Evolutionary conservation across 2,113 vertebrate genomes (phyloP).

Genomic region (Brienomyrus brachyistius): DNA sequence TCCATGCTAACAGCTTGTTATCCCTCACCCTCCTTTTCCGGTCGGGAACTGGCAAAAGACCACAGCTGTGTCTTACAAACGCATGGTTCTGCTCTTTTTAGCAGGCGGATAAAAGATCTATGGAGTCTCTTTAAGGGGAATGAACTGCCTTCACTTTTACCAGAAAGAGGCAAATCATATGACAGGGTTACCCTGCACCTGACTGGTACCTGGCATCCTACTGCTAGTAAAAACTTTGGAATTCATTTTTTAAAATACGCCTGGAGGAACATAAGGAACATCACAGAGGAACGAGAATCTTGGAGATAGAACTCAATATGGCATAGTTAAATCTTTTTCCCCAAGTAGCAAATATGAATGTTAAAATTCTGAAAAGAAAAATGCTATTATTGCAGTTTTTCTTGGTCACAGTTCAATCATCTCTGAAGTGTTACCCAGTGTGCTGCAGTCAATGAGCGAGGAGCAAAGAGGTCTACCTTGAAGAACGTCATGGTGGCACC

Average conservation of each 20-base stretch:
- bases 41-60: neutral
- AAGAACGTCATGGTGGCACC: slow-evolving; percentile 98
- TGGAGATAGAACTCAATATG: slow-evolving; percentile 43
- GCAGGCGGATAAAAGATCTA: neutral
- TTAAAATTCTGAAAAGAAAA: slow-evolving; percentile 21
- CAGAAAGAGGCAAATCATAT: slow-evolving; percentile 32
- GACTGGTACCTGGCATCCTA: slow-evolving; percentile 36
- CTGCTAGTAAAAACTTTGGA: slow-evolving; percentile 48
- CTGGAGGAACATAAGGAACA: slow-evolving; percentile 50
- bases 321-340: slow-evolving; percentile 40
- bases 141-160: neutral
- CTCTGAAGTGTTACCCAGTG: neutral
- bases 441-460: neutral
- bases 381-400: neutral
- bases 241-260: slow-evolving; percentile 49
- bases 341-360: slow-evolving; percentile 35
- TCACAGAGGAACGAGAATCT: slow-evolving; percentile 31
- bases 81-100: neutral
- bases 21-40: neutral
- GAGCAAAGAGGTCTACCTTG: slow-evolving; percentile 65
- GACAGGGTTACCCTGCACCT: slow-evolving; percentile 39
- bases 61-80: neutral
- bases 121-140: neutral
- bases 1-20: neutral
- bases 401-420: neutral